Evolutionary conservation across 2,888 invertebrate species (phyloP).

Genomic region (Sclerodermus sp.): DNA sequence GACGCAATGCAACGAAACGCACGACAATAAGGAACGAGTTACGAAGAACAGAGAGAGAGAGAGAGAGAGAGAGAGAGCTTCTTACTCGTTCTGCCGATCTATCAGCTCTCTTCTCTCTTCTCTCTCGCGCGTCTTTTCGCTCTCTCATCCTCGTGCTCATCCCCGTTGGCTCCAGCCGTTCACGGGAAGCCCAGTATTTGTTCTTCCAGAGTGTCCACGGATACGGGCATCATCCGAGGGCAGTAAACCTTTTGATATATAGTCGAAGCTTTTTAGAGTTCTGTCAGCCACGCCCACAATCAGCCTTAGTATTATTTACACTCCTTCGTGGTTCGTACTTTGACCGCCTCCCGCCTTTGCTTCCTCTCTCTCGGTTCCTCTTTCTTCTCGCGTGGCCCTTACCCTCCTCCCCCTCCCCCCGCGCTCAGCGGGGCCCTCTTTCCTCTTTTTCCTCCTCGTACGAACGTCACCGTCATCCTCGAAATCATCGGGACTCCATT

Average conservation of each 20-base stretch:
- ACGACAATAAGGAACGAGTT: slow-evolving; percentile 33
- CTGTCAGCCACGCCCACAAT: slow-evolving; percentile 59
- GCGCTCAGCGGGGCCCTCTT: slow-evolving; percentile 13
- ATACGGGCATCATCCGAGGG: slow-evolving; percentile 49
- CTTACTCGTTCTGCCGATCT: too few relatives aligned
- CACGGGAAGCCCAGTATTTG: slow-evolving; percentile 39
- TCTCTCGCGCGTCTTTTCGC: slow-evolving; percentile 15
- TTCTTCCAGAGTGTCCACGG: slow-evolving; percentile 40
- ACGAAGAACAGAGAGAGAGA: slow-evolving; percentile 18
- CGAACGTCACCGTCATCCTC: neutral
- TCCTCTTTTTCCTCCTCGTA: slow-evolving; percentile 13
- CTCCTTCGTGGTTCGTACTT: slow-evolving; percentile 27
- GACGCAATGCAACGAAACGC: too few relatives aligned
- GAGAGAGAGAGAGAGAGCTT: too few relatives aligned
- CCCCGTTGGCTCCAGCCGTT: neutral
- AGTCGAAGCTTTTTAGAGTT: slow-evolving; percentile 58
- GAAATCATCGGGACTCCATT: neutral
- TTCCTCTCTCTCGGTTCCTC: neutral
- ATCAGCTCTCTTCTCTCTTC: slow-evolving; percentile 11
- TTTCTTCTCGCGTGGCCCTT: slow-evolving; percentile 19
- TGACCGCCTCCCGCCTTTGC: too few relatives aligned
- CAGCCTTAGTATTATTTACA: slow-evolving; percentile 58
- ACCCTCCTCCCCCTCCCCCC: slow-evolving; percentile 17
- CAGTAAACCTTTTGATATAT: slow-evolving; percentile 59
- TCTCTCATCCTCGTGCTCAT: slow-evolving; percentile 4